Base-by-base conservation (phyloP, 2,113 vertebrate species). In the Ptilonorhynchus violaceus region DNA sequence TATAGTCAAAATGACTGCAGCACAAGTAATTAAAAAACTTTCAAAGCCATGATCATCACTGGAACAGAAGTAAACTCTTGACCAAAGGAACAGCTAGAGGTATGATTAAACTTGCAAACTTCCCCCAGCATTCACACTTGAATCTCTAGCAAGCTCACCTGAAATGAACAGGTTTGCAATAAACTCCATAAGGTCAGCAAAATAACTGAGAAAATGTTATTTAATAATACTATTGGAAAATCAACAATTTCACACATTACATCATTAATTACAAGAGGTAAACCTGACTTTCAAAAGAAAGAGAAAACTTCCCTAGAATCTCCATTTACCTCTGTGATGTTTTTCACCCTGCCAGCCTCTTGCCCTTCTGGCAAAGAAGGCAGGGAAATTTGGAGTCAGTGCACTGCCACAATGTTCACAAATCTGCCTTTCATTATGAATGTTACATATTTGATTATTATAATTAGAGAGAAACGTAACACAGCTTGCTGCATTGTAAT, bases 371-470 rank as follows among this genome's bases (percentile, higher is more conserved):
- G 69, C 64, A 91, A 92, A 95, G 47, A 7, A 50, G 11, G 69
- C 59, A 60, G 60, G 73, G 83, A 37, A 55, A 68, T 72, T 63
- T 80, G 64, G 83, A 93, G 41, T 20, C 75, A 85, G 72, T 41
- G 55, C 49, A 70, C 42, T 67, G 35, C 82, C 78, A 88, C 60
- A 69, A 52, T 68, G 78, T 77, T 90, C 79, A 89, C n/a, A 91
- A 78, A 92, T 88, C 85, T 96, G 93, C 80, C 92, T 93, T 91
- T 89, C 86, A 92, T 93, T 92, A 89, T 11, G n/a, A 60, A 85
- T 44, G 78, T 82, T 91, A 93, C 37, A 78, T 93, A 94, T 84
- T 73, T 93, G 83, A 95, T 87, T 90, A 88, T 73, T 75, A 44
- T 78, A 96, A 96, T 94, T 93, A 95, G 41, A 89, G n/a, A 85